Conservation (phyloP, 2,113 vertebrate genomes). For the Colinus virginianus region DNA sequence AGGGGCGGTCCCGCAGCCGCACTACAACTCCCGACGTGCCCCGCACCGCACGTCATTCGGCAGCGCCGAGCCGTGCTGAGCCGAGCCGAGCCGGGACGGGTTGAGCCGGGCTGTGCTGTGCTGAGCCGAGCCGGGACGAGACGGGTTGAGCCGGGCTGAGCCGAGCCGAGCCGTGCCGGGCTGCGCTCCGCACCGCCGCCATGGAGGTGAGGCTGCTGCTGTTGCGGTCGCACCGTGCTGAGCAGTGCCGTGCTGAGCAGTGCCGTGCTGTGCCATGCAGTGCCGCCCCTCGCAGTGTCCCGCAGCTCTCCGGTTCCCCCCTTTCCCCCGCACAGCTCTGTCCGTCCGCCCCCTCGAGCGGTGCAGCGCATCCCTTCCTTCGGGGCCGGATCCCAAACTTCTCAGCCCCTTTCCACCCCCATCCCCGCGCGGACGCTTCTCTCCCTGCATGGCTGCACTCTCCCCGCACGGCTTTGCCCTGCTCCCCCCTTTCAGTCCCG, state of each 20-base stretch:
- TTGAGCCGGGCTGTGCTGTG: background rate
- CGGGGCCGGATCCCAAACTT: background rate
- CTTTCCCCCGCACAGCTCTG: no score
- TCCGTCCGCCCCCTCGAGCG: no score
- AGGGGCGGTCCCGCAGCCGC: background rate
- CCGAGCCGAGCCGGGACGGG: background rate
- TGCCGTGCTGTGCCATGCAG: no score
- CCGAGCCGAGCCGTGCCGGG: background rate
- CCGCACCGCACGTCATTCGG: background rate
- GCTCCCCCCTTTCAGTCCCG: background rate
- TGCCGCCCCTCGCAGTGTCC: no score
- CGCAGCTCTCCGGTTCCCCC: no score
- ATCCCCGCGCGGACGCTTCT: no score
- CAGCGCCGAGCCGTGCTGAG: background rate
- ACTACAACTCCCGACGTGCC: constrained; percentile 27
- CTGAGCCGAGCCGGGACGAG: background rate
- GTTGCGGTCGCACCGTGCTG: background rate
- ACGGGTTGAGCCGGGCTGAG: no score
- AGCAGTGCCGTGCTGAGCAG: background rate
- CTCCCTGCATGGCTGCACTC: no score
- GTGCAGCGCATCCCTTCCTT: background rate
- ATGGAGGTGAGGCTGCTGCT: constrained; percentile 7
- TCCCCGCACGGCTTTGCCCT: background rate
- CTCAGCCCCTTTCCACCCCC: background rate
- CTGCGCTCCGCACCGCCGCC: background rate